Evolutionary conservation across 2,888 invertebrate genomes (phyloP), one percentile per base, ranked within the genome.

Genomic region (Mellilla xanthometata): DNA sequence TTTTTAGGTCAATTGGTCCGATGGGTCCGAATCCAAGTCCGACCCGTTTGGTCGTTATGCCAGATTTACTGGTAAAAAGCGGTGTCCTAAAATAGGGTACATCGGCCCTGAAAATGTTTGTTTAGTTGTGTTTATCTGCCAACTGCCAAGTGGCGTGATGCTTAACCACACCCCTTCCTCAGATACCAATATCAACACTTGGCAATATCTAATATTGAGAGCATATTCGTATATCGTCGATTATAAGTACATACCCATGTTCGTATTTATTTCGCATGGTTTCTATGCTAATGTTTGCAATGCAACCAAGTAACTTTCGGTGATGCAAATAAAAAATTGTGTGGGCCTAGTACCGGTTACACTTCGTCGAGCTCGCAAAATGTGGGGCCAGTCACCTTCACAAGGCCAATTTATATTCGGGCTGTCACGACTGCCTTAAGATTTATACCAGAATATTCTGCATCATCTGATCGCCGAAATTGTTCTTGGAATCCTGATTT

Each of bases 341-440:
- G 42, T 38, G 43, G 38, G 41, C 45, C 24, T 30, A 28, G 49
- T 52, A 54, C 51, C 56, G 55, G 56, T 52, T 56, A 36, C 26
- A 36, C 38, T 43, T 33, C 29, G 11, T 39, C 15, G 41, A 49
- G 34, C 58, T 49, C 41, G 50, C 56, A 55, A 65, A 49, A 54
- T 65, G 51, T 53, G 52, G 57, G 72, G 65, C 60, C 73, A 72
- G 47, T 77, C 68, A 73, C 71, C 71, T 75, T 57, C 52, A 41
- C 72, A 76, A 78, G 78, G 75, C 63, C 65, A 62, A 55, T 51
- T 60, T 59, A 50, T 49, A 62, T 56, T 51, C 26, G 36, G 24
- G 38, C 33, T 45, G 49, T 39, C 39, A 42, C 39, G 47, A 46
- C 8, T 70, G 65, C 63, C 66, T 41, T 62, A 70, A 62, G 55